These are phyloP conservation scores for Hypolimnas misippus DNA, from an alignment of 2,888 invertebrate species.

Conservation along the genomic window DNA sequence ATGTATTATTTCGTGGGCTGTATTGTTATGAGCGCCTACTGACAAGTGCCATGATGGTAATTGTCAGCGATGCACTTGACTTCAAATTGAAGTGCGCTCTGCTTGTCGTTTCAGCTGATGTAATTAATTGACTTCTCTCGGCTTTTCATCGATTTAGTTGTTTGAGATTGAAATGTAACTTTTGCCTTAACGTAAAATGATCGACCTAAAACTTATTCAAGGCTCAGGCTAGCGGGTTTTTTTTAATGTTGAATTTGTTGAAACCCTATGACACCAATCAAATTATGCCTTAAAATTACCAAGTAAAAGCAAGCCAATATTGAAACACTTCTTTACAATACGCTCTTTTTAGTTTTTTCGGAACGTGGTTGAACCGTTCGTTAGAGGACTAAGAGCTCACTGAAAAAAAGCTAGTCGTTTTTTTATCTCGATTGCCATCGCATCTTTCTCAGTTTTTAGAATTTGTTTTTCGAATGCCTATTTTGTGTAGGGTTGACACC, in stretches of 20 bases:
- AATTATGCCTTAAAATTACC: neutral
- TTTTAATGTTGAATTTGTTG: too few relatives aligned
- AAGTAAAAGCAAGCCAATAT: neutral
- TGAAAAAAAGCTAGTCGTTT: conserved; percentile 18
- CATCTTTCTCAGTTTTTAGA: conserved; percentile 10
- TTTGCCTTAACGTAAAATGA: neutral
- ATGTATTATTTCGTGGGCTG: conserved; percentile 3
- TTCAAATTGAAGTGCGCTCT: conserved; percentile 17
- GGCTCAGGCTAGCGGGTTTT: too few relatives aligned
- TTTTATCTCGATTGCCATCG: conserved; percentile 18
- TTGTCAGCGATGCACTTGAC: conserved; percentile 31
- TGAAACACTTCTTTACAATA: neutral
- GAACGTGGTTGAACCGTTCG: conserved; percentile 29
- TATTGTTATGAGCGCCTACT: conserved; percentile 13
- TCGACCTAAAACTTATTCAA: too few relatives aligned
- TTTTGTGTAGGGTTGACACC: conserved; percentile 4
- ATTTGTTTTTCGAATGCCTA: conserved; percentile 3
- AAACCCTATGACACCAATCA: too few relatives aligned
- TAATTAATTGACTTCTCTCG: conserved; percentile 9
- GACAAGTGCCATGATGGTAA: conserved; percentile 26
- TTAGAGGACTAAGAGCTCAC: conserved; percentile 19
- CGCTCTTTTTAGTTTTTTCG: conserved; percentile 15
- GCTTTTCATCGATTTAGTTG: neutral
- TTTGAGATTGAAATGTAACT: neutral
- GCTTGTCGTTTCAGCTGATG: conserved; percentile 5